phyloP scores from a whole-genome alignment of 1,140 invertebrate genomes.

The Harpegnathos saltator region DNA sequence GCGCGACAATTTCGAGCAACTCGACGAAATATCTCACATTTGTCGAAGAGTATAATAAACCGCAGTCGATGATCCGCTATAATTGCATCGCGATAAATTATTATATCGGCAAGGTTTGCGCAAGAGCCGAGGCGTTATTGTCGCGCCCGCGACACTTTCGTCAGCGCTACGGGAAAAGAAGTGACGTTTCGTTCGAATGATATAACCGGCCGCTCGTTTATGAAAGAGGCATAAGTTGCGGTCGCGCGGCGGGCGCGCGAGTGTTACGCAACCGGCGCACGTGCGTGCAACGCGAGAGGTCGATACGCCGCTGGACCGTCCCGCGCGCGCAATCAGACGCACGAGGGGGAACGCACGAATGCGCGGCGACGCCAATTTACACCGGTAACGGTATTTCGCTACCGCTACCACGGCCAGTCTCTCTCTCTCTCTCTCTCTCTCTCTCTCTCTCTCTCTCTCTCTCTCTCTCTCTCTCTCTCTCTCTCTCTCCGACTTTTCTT shows the following conservation, averaged over 20 bases:
- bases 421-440: no score
- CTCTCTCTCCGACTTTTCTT: background rate
- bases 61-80: no score
- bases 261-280: conserved; percentile 50
- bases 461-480: no score
- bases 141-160: no score
- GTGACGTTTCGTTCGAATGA: background rate
- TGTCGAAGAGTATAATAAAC: no score
- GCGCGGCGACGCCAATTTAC: conserved; percentile 42
- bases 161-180: background rate
- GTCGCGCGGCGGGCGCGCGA: conserved; percentile 44
- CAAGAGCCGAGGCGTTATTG: no score
- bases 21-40: no score
- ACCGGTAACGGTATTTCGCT: conserved; percentile 32
- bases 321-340: conserved; percentile 36
- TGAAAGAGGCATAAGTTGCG: conserved; percentile 33
- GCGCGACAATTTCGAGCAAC: no score
- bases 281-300: conserved; percentile 29
- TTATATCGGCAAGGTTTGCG: no score
- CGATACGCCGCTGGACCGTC: conserved; percentile 35
- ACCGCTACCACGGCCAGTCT: no score
- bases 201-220: background rate
- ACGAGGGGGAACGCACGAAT: conserved; percentile 33
- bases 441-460: no score
- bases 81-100: no score